phyloP scores from a whole-genome alignment of 1,140 invertebrate genomes.

The Drosophila sp. region DNA sequence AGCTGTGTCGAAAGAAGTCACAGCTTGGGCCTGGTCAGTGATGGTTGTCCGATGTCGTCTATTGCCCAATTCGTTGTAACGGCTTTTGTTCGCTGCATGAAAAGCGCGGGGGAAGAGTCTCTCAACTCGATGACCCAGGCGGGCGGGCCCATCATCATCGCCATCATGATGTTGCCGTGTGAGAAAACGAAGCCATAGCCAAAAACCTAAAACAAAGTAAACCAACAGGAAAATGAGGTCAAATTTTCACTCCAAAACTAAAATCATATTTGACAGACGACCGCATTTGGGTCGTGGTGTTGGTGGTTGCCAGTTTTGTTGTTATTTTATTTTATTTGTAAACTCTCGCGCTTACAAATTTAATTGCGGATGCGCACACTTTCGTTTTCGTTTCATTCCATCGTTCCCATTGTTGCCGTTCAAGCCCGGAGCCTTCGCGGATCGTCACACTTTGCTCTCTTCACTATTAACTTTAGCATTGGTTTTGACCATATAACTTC shows the following conservation, averaged over 20 bases:
- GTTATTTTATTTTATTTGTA: slow-evolving; percentile 28
- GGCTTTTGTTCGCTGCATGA: slow-evolving; percentile 21
- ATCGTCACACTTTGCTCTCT: not conserved
- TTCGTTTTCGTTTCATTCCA: slow-evolving; percentile 70
- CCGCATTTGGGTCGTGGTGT: slow-evolving; percentile 63
- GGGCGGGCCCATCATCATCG: not conserved
- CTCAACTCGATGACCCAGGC: not conserved
- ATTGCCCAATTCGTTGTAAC: slow-evolving; percentile 17
- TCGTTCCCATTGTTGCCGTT: slow-evolving; percentile 22
- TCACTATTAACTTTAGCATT: not conserved
- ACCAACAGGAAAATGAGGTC: slow-evolving; percentile 46
- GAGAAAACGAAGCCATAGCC: slow-evolving; percentile 23
- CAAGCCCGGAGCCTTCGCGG: not conserved
- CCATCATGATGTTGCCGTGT: not conserved
- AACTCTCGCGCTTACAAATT: slow-evolving; percentile 66
- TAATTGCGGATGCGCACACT: slow-evolving; percentile 80
- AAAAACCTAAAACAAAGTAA: slow-evolving; percentile 7
- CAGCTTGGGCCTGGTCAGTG: slow-evolving; percentile 41
- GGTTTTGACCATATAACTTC: not conserved
- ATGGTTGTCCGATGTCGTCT: slow-evolving; percentile 4
- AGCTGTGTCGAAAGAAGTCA: slow-evolving; percentile 31
- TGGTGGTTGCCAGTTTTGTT: slow-evolving; percentile 1
- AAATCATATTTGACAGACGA: slow-evolving; percentile 69
- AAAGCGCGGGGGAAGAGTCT: slow-evolving; percentile 1
- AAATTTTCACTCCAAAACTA: slow-evolving; percentile 55